Conservation (phyloP, 2,888 invertebrate species). For the Zygaena filipendulae region DNA sequence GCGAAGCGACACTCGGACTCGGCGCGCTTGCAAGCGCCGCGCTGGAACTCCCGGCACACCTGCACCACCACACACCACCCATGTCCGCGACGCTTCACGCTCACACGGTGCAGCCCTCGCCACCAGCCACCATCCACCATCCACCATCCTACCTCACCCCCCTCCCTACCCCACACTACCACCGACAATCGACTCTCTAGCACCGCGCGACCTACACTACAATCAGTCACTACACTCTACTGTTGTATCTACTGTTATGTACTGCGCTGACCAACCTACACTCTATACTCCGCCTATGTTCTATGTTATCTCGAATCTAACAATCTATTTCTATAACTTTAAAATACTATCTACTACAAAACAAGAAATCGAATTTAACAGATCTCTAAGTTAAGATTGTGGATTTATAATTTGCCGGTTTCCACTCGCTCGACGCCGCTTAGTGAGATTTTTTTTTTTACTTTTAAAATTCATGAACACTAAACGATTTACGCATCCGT, state of each 20-base stretch:
- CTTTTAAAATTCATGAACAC: slow-evolving; percentile 13
- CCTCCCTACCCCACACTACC: slow-evolving; percentile 18
- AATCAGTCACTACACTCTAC: no score
- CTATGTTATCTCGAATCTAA: no score
- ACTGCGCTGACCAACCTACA: background rate
- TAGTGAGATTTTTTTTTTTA: slow-evolving; percentile 18
- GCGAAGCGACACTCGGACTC: slow-evolving; percentile 99
- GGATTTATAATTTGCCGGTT: background rate
- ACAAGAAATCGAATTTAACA: no score
- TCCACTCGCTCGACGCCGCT: slow-evolving; percentile 35
- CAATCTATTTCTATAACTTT: no score
- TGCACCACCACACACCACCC: slow-evolving; percentile 71
- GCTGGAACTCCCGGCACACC: slow-evolving; percentile 99
- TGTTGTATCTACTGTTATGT: no score
- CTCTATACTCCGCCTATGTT: background rate
- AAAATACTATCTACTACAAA: no score
- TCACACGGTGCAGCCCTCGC: slow-evolving; percentile 16
- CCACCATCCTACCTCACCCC: slow-evolving; percentile 15
- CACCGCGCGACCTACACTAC: no score
- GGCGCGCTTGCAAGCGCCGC: slow-evolving; percentile 97
- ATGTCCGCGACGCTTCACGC: slow-evolving; percentile 33
- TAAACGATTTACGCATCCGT: slow-evolving; percentile 53
- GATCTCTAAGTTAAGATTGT: background rate
- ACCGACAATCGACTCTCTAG: slow-evolving; percentile 6
- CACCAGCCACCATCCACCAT: slow-evolving; percentile 13